Base-by-base conservation (phyloP, 2,797 vertebrate genomes). In the Pelochelys cantorii region DNA sequence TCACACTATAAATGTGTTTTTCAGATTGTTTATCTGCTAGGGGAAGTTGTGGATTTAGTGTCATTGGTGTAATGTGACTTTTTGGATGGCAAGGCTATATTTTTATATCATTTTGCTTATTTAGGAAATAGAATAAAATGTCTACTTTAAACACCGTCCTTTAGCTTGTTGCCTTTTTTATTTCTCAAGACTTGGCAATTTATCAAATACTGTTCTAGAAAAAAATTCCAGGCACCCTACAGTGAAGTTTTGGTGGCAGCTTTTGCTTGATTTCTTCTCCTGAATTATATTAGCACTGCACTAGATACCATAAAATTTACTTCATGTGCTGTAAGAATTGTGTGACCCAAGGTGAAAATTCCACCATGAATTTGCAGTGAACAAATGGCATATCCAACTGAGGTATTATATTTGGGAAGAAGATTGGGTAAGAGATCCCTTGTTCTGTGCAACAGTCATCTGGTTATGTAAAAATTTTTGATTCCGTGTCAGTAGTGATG, bases 91-190 rank as follows among this genome's bases (percentile, higher is more conserved):
- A 83, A 95, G 92, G 94, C 87, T 84, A 59, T 90, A 94, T 96
- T 97, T 97, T 95, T 94, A 55, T 97, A 97, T 97, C 48, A 14
- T 91, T 96, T 97, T 77, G 93, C 5, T 0, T 94, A 79, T 56
- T 79, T 84, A 92, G 93, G 52, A 90, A 94, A 95, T 89, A 96
- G 86, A 96, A 95, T 80, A 83, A 94, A 83, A 92, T 94, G 82
- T 96, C 93, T 83, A 86, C 93, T 95, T 96, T 89, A 68, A 90
- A 85, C 1, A 0, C 93, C 94, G 91, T 94, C 89, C 90, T 95
- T 90, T 96, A 92, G 90, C 92, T 90, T 87, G 23, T 87, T 78
- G 9, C 29, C 90, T 97, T 97, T 42, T 96, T 92, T 93, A 94
- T 97, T 97, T 93, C 91, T 37, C 31, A 90, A 83, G 42, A 48